These are phyloP conservation scores for Thymelicus sylvestris DNA, from an alignment of 2,888 invertebrate species.

Conservation along the genomic window DNA sequence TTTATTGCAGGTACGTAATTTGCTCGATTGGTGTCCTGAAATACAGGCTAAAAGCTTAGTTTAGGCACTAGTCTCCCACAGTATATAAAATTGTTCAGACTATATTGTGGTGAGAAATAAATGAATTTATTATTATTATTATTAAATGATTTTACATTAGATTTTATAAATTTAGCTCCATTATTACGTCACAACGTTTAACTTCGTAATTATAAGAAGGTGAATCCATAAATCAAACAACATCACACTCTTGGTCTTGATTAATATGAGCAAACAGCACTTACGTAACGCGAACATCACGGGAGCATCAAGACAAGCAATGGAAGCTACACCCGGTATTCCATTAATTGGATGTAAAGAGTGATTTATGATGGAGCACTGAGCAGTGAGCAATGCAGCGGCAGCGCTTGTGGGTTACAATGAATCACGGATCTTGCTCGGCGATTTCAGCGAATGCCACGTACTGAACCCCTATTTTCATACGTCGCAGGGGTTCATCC, in stretches of 20 bases:
- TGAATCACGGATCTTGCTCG: slow-evolving; percentile 59
- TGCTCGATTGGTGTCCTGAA: too few species aligned
- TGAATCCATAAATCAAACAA: slow-evolving; percentile 5
- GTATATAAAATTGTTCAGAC: too few species aligned
- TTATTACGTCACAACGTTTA: too few species aligned
- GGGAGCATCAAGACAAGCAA: slow-evolving; percentile 26
- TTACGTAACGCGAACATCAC: neutral
- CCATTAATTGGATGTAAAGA: slow-evolving; percentile 54
- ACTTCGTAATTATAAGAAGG: neutral
- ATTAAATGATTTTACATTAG: too few species aligned
- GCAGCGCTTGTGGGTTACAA: slow-evolving; percentile 48
- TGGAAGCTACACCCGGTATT: slow-evolving; percentile 36
- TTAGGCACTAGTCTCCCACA: too few species aligned
- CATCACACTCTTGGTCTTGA: slow-evolving; percentile 35
- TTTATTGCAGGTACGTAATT: too few species aligned
- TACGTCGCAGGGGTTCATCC: slow-evolving; percentile 70
- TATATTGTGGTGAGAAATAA: too few species aligned
- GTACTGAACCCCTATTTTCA: slow-evolving; percentile 67
- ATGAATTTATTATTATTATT: too few species aligned
- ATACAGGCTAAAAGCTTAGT: too few species aligned
- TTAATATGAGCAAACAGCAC: slow-evolving; percentile 25
- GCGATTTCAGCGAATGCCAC: slow-evolving; percentile 46
- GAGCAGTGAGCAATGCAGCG: slow-evolving; percentile 60
- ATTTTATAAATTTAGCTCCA: too few species aligned
- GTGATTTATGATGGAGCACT: slow-evolving; percentile 55